phyloP scores from a whole-genome alignment of 2,888 invertebrate species.

The Caenorhabditis plicata region DNA sequence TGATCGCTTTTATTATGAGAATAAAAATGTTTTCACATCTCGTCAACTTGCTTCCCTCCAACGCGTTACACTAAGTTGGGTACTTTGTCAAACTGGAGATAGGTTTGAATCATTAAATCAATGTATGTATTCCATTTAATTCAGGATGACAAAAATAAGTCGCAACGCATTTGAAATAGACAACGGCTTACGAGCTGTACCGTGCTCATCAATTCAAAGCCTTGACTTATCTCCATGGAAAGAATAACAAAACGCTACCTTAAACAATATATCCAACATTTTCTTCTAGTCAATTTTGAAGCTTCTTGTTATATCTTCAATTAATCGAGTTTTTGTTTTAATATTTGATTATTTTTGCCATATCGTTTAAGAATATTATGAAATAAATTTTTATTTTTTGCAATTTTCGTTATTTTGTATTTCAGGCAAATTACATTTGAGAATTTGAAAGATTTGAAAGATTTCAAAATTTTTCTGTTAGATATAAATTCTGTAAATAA shows the following conservation, averaged over 20 bases:
- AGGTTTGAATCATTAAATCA: background rate
- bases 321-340: no score
- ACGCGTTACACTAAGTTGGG: background rate
- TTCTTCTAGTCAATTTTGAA: no score
- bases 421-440: no score
- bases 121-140: background rate
- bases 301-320: no score
- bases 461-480: no score
- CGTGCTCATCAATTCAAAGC: background rate
- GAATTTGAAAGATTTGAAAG: no score
- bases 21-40: background rate
- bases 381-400: no score
- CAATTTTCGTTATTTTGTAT: no score
- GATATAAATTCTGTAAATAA: no score
- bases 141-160: background rate
- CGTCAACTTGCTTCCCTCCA: background rate
- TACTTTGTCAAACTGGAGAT: background rate
- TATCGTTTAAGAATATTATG: no score
- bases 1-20: conserved; percentile 1
- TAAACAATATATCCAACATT: no score
- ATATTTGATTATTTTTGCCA: no score
- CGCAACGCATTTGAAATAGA: background rate
- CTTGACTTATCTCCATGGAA: background rate
- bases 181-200: background rate
- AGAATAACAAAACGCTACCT: background rate